phyloP scores from a whole-genome alignment of 64 coral and sea anemone genomes.

The Pachyseris speciosa region DNA sequence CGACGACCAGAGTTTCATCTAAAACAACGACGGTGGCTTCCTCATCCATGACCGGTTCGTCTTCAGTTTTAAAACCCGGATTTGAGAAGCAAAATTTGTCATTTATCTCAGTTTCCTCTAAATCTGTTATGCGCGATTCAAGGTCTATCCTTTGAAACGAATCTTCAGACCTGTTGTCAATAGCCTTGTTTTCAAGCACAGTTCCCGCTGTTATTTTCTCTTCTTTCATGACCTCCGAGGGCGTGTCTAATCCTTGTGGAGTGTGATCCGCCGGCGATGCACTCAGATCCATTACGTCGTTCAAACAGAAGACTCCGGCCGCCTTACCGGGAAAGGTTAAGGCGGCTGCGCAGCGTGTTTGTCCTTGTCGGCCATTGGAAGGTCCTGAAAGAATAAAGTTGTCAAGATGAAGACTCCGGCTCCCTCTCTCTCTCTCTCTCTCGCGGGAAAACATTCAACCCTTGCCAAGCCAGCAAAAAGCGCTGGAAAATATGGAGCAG shows the following conservation, averaged over 20 bases:
- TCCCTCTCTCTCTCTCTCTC: no score
- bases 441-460: no score
- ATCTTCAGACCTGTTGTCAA: neutral
- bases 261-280: neutral
- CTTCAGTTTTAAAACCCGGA: conserved; percentile 8
- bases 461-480: no score
- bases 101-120: neutral
- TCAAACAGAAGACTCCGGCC: neutral
- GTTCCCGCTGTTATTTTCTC: neutral
- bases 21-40: neutral
- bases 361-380: neutral
- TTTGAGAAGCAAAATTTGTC: conserved; percentile 31
- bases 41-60: neutral
- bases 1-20: neutral
- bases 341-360: neutral
- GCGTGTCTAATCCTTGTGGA: neutral
- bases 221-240: neutral
- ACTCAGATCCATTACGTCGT: neutral
- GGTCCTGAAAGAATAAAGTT: conserved; percentile 14
- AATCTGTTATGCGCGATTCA: neutral
- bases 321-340: neutral
- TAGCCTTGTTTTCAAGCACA: neutral
- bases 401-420: no score
- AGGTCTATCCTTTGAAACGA: neutral
- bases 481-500: no score